Percentiles rank a stretch among this genome's conserved stretches.
phyloP scores from a whole-genome alignment of 2,797 vertebrate species.

The Aselliscus stoliczkanus region DNA sequence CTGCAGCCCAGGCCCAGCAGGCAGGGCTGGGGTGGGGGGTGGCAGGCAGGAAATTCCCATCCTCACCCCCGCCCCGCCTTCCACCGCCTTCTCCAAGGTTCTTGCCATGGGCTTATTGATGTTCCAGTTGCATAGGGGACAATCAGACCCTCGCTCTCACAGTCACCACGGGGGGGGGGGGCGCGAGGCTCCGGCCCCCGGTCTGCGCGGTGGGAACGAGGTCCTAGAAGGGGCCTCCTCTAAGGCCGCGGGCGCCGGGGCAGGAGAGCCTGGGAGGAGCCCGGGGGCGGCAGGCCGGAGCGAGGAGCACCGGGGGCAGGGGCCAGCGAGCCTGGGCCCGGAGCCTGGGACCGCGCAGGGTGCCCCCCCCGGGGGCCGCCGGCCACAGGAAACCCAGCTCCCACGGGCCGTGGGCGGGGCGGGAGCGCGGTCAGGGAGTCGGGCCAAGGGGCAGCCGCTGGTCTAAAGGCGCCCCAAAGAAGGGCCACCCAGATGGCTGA shows the following conservation, averaged over 20 bases:
- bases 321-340: not conserved
- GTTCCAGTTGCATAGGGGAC: not conserved
- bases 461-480: not conserved
- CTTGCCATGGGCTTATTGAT: not conserved
- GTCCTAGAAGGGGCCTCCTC: not conserved
- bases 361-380: too few species aligned
- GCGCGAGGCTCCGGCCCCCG: not conserved
- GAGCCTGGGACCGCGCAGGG: too few species aligned
- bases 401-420: too few species aligned
- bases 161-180: too few species aligned
- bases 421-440: not conserved
- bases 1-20: too few species aligned
- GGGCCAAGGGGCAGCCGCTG: not conserved
- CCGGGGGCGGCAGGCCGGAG: accelerated
- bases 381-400: too few species aligned
- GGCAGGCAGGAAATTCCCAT: not conserved
- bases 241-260: not conserved
- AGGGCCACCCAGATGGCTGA: not conserved
- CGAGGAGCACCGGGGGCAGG: not conserved
- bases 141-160: not conserved
- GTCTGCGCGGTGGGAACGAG: not conserved
- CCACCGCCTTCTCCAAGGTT: not conserved
- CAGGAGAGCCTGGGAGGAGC: not conserved
- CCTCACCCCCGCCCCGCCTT: not conserved
- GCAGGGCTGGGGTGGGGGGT: not conserved